phyloP scores from a whole-genome alignment of 2,797 vertebrate species.

The Danio albolineatus region DNA sequence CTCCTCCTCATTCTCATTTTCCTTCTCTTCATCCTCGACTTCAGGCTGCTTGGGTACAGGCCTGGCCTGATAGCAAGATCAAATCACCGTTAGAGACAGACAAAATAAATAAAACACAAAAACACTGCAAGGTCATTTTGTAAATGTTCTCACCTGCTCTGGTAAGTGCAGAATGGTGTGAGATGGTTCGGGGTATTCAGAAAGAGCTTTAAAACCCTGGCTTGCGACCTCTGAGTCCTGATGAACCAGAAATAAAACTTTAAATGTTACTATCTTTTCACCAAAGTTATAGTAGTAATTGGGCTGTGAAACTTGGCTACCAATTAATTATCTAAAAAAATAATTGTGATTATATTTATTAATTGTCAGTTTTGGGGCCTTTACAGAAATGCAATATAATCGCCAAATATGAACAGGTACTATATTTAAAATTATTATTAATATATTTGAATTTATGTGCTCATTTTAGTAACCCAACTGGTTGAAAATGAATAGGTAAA shows the following conservation, averaged over 20 bases:
- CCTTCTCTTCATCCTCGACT: slow-evolving; percentile 66
- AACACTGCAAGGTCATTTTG: neutral
- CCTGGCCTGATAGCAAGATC: slow-evolving; percentile 76
- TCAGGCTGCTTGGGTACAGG: slow-evolving; percentile 72
- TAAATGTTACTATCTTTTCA: neutral
- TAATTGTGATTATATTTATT: too few species aligned
- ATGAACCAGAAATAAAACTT: neutral
- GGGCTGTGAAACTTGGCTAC: too few species aligned
- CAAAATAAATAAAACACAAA: neutral
- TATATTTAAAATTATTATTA: too few species aligned
- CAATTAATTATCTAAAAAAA: too few species aligned
- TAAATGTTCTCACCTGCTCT: slow-evolving; percentile 78
- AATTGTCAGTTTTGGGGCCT: too few species aligned
- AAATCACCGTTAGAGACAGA: slow-evolving; percentile 2
- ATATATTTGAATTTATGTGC: too few species aligned
- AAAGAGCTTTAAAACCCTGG: slow-evolving; percentile 89
- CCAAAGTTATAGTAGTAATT: neutral
- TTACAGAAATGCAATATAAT: too few species aligned
- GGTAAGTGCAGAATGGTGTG: slow-evolving; percentile 89
- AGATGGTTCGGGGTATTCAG: slow-evolving; percentile 80
- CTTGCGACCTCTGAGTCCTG: slow-evolving; percentile 84
- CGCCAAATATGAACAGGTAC: too few species aligned
- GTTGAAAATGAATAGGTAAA: too few species aligned
- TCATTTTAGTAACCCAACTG: too few species aligned
- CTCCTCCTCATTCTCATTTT: slow-evolving; percentile 67